Base-by-base conservation (phyloP, 1,140 invertebrate species). In the Micrasema minimum region DNA sequence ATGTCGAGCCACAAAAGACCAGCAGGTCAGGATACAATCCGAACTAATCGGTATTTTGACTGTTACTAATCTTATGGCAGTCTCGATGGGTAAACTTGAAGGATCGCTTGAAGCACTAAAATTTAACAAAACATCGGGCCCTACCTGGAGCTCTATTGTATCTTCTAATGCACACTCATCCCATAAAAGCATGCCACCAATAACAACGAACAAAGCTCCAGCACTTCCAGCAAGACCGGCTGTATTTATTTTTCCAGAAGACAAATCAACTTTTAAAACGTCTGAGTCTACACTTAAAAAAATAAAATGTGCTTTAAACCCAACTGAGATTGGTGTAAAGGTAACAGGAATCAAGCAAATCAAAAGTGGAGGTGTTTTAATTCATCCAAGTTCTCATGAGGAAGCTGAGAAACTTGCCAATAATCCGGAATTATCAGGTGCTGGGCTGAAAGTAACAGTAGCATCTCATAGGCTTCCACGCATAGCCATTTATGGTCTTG, bases 241-340 rank as follows among this genome's bases (percentile, higher is more conserved):
- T 31, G 41, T 43, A 43, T 43, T 43, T 43, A 16, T 43, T n/a
- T 43, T 43, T 43, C 41, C 10, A 43, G 41, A 43, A 43, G 41
- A 43, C 11, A 43, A 43, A 43, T 11, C 41, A 16, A n/a, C 41
- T 2, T 12, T 11, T 2, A 43, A 43, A 31, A 48, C 45, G 0
- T 48, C 45, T 7, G 45, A 48, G 16, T 4, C 45, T 20, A 48
- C 45, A 7, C 26, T 31, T 31, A 6, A 20, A 2, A 20, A 20
- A 48, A 7, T 48, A 20, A 48, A 48, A 4, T 18, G 1, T 48
- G 16, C 45, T 0, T 4, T 16, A 1, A 48, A 48, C 20, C 18
- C 16, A 7, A 20, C 1, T 12, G 11, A 4, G 4, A 5, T 48
- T 9, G 45, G 45, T 20, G 10, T 20, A 1, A 5, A 12, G 2